phyloP scores from a whole-genome alignment of 2,888 invertebrate species.

The Drosophila affinis region DNA sequence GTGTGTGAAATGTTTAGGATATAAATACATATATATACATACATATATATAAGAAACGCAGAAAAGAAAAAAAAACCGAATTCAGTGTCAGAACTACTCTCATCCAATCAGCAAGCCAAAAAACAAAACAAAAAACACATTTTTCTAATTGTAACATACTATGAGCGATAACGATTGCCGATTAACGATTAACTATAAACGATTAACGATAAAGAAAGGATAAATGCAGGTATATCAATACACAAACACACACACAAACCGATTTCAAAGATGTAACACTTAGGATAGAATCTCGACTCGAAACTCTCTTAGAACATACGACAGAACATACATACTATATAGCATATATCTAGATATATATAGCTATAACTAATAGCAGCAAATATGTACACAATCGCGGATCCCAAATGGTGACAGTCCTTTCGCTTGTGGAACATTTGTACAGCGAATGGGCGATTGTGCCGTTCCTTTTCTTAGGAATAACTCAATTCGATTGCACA shows the following conservation, averaged over 20 bases:
- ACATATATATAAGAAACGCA: slow-evolving; percentile 53
- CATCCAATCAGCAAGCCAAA: slow-evolving; percentile 70
- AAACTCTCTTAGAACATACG: slow-evolving; percentile 21
- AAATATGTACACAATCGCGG: background rate
- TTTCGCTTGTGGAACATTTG: background rate
- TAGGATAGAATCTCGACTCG: slow-evolving; percentile 39
- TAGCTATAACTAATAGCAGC: slow-evolving; percentile 29
- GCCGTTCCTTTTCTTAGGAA: no score
- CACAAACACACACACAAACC: slow-evolving; percentile 38
- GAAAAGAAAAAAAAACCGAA: slow-evolving; percentile 26
- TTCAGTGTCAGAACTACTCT: slow-evolving; percentile 55
- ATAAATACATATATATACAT: slow-evolving; percentile 54
- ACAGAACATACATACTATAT: slow-evolving; percentile 6
- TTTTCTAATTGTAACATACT: slow-evolving; percentile 45
- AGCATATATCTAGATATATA: slow-evolving; percentile 10
- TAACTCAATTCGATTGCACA: background rate
- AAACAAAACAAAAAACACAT: slow-evolving; percentile 46
- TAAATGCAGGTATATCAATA: slow-evolving; percentile 72
- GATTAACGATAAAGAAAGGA: slow-evolving; percentile 61
- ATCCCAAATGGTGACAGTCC: background rate
- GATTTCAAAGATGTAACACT: slow-evolving; percentile 38
- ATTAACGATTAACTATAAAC: slow-evolving; percentile 21
- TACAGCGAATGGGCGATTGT: background rate
- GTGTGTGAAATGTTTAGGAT: slow-evolving; percentile 2
- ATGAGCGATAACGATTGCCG: slow-evolving; percentile 25